Evolutionary conservation across 2,113 vertebrate genomes (phyloP).

Genomic region (Bos indicus): DNA sequence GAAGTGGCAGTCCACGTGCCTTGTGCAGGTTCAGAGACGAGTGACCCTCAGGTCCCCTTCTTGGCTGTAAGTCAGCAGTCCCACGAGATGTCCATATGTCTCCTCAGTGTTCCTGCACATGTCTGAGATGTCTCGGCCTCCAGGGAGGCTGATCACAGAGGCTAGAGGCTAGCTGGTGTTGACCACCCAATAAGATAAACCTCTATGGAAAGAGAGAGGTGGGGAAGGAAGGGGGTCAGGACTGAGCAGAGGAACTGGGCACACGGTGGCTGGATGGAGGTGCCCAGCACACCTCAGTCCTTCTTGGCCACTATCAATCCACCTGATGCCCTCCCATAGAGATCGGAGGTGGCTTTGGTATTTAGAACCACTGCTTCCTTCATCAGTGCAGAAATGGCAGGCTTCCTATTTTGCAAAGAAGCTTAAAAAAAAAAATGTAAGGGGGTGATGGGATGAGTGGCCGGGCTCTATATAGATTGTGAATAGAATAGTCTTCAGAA

Average conservation of each 20-base stretch:
- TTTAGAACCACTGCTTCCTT: neutral
- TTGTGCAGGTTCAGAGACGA: neutral
- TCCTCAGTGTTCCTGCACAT: neutral
- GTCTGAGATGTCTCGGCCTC: neutral
- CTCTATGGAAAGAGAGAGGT: neutral
- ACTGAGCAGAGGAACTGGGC: neutral
- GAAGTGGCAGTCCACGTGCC: neutral
- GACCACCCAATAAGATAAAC: neutral
- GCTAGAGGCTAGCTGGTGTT: neutral
- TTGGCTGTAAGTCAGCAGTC: accelerated
- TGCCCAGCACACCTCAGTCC: accelerated
- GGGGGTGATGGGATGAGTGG: neutral
- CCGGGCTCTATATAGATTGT: neutral
- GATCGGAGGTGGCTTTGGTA: neutral
- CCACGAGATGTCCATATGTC: neutral
- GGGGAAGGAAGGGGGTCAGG: too few species aligned
- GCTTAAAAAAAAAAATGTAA: neutral
- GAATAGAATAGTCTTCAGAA: neutral
- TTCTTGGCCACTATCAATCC: accelerated
- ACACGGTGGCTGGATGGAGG: accelerated
- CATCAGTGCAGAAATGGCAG: too few species aligned
- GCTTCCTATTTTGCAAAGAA: neutral
- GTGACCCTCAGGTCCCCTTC: neutral
- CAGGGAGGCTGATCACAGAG: neutral
- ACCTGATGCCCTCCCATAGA: neutral